phyloP scores from a whole-genome alignment of 2,888 invertebrate genomes.

The Folsomia candida region DNA sequence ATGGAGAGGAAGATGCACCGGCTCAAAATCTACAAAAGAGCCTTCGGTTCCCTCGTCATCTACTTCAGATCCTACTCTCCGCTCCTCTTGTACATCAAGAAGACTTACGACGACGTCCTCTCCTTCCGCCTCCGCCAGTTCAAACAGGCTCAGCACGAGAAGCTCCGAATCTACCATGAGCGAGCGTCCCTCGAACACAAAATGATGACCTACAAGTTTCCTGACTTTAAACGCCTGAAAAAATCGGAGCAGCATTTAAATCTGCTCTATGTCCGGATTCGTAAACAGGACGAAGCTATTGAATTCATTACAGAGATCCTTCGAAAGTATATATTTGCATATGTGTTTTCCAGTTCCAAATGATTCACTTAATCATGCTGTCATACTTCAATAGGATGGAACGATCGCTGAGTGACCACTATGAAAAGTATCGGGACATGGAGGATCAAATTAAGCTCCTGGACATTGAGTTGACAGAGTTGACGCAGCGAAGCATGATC shows the following conservation, averaged over 20 bases:
- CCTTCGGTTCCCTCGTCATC: conserved; percentile 22
- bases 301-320: conserved; percentile 41
- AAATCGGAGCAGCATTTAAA: conserved; percentile 12
- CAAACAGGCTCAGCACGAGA: conserved; percentile 23
- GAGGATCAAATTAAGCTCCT: conserved; percentile 39
- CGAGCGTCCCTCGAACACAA: conserved; percentile 8
- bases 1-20: conserved; percentile 22
- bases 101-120: conserved; percentile 28
- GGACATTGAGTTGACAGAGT: conserved; percentile 30
- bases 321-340: conserved; percentile 24
- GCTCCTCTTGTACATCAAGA: conserved; percentile 28
- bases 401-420: conserved; percentile 34
- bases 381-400: conserved; percentile 26
- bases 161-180: conserved; percentile 19
- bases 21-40: conserved; percentile 28
- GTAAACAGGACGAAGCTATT: conserved; percentile 43
- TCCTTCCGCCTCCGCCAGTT: conserved; percentile 23
- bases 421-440: conserved; percentile 31
- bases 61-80: conserved; percentile 28
- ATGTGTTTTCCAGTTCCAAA: not conserved
- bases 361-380: not conserved
- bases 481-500: conserved; percentile 18
- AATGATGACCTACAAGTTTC: conserved; percentile 22
- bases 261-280: conserved; percentile 33
- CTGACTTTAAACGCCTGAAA: conserved; percentile 12